Evolutionary conservation across 2,888 invertebrate species (phyloP).

Genomic region (Corbicula japonica): DNA sequence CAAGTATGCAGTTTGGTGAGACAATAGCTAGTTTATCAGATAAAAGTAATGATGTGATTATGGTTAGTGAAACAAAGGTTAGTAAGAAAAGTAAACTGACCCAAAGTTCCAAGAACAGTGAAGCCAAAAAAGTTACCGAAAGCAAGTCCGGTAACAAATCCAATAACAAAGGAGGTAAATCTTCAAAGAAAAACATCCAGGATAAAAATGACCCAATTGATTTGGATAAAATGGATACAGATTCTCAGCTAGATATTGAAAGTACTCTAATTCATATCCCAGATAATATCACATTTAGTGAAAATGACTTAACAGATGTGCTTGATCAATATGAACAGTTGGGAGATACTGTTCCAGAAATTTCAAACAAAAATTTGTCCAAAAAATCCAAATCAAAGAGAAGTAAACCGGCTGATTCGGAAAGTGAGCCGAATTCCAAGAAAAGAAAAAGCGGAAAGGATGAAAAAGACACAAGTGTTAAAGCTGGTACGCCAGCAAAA

Average conservation of each 20-base stretch:
- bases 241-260: conserved; percentile 65
- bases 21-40: conserved; percentile 24
- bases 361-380: conserved; percentile 32
- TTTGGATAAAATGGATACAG: conserved; percentile 46
- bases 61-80: conserved; percentile 18
- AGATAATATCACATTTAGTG: conserved; percentile 81
- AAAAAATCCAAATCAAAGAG: conserved; percentile 74
- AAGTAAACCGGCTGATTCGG: conserved; percentile 58
- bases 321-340: conserved; percentile 84
- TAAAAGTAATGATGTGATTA: conserved; percentile 10
- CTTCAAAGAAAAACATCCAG: conserved; percentile 41
- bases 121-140: conserved; percentile 46
- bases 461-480: conserved; percentile 54
- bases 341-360: conserved; percentile 58
- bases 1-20: conserved; percentile 57
- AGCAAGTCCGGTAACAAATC: conserved; percentile 30
- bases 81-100: conserved; percentile 44
- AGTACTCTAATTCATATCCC: conserved; percentile 74
- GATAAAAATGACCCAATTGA: conserved; percentile 35
- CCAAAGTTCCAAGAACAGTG: conserved; percentile 29
- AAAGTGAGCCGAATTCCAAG: conserved; percentile 69
- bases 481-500: conserved; percentile 30
- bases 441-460: conserved; percentile 70
- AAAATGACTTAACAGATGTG: conserved; percentile 81
- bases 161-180: conserved; percentile 27